phyloP scores from a whole-genome alignment of 2,113 vertebrate species.

The Polypterus senegalus region DNA sequence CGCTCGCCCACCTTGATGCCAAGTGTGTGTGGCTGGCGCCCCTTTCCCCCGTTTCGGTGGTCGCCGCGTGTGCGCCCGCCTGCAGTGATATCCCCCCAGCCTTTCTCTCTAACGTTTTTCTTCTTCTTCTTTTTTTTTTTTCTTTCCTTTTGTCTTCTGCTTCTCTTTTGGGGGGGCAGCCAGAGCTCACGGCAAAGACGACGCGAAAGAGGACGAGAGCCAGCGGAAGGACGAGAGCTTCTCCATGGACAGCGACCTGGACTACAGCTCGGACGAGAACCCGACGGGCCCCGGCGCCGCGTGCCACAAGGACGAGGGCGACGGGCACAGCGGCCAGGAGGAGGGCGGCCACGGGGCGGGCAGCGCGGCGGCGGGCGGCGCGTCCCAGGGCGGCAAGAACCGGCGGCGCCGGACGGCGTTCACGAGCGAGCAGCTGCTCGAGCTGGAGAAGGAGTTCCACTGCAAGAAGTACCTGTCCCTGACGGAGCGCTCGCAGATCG shows the following conservation, averaged over 20 bases:
- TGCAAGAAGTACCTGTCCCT: slow-evolving; percentile 97
- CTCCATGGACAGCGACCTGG: slow-evolving; percentile 93
- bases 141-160: slow-evolving; percentile 15
- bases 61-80: too few relatives aligned
- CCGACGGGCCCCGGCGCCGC: slow-evolving; percentile 48
- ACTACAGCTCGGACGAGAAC: slow-evolving; percentile 97
- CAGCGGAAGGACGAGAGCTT: slow-evolving; percentile 80
- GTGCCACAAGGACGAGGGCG: slow-evolving; percentile 70
- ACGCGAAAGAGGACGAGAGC: slow-evolving; percentile 69
- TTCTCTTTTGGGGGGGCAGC: slow-evolving; percentile 46
- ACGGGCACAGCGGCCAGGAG: slow-evolving; percentile 40
- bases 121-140: background rate
- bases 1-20: too few relatives aligned
- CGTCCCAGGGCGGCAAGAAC: slow-evolving; percentile 73
- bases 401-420: slow-evolving; percentile 85
- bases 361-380: slow-evolving; percentile 34
- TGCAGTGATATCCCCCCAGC: too few relatives aligned
- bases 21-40: too few relatives aligned
- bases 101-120: too few relatives aligned
- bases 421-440: slow-evolving; percentile 94
- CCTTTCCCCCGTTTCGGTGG: too few relatives aligned
- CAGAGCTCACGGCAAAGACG: slow-evolving; percentile 64
- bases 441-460: slow-evolving; percentile 96
- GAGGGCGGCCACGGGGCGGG: slow-evolving; percentile 50
- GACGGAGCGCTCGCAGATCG: slow-evolving; percentile 95